These are phyloP conservation scores for Nanger granti DNA, from an alignment of 2,113 vertebrate species.

Conservation along the genomic window DNA sequence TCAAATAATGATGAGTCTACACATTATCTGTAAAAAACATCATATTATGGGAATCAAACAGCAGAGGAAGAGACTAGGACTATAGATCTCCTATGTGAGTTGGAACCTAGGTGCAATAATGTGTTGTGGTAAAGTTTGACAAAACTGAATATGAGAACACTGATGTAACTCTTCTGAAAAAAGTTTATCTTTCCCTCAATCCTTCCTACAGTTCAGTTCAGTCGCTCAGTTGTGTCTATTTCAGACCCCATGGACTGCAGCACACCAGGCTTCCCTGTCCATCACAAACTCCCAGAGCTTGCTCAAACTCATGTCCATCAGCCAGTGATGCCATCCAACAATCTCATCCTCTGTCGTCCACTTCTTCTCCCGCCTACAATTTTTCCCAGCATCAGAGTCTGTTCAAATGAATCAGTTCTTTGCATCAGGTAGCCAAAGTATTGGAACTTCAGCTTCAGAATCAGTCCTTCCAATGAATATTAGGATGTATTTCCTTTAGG, in stretches of 20 bases:
- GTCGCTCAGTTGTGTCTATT: neutral
- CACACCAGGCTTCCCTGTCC: neutral
- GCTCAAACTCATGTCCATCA: neutral
- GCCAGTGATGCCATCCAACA: neutral
- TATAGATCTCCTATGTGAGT: neutral
- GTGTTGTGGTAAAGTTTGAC: neutral
- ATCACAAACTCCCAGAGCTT: neutral
- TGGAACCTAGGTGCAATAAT: neutral
- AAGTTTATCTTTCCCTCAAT: neutral
- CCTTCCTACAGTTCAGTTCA: neutral
- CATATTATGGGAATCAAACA: neutral
- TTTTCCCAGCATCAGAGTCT: neutral
- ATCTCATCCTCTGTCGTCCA: neutral
- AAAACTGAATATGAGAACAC: neutral
- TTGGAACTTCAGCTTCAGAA: neutral
- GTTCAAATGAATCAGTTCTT: neutral
- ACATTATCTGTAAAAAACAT: neutral
- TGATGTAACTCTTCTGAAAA: neutral
- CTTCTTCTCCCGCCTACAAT: neutral
- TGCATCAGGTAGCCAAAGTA: neutral
- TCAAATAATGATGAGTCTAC: neutral
- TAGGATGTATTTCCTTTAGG: neutral
- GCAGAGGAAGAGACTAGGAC: neutral
- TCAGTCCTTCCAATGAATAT: neutral
- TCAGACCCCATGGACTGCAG: neutral